phyloP scores from a whole-genome alignment of 2,888 invertebrate genomes.

The Reticulitermes lucifugus region DNA sequence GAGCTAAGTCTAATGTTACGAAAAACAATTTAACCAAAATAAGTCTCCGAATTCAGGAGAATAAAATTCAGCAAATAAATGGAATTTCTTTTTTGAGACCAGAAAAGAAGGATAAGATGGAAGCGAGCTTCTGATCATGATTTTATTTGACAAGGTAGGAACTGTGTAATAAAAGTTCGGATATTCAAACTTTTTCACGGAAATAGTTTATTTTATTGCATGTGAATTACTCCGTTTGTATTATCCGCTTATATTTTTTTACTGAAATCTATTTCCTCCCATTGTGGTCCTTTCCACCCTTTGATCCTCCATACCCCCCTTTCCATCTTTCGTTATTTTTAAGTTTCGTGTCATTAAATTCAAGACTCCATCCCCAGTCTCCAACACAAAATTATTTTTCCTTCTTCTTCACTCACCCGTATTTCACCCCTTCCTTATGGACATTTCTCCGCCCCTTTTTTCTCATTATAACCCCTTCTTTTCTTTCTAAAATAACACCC shows the following conservation, averaged over 20 bases:
- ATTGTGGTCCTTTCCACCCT: neutral
- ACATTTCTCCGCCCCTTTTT: conserved; percentile 24
- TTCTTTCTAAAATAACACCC: conserved; percentile 34
- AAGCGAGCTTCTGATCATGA: neutral
- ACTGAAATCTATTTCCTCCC: neutral
- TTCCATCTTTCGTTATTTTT: conserved; percentile 27
- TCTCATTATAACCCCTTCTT: conserved; percentile 20
- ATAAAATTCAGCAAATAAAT: neutral
- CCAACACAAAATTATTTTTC: conserved; percentile 32
- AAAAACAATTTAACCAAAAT: neutral
- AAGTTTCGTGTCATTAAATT: conserved; percentile 34
- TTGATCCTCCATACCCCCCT: conserved; percentile 1
- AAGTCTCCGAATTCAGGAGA: neutral
- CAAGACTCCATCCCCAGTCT: conserved; percentile 37
- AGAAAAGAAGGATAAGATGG: neutral
- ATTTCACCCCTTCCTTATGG: conserved; percentile 22
- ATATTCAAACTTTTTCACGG: conserved; percentile 6
- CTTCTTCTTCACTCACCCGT: conserved; percentile 10
- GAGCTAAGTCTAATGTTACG: neutral
- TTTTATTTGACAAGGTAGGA: neutral
- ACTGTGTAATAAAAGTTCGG: neutral
- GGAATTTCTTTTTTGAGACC: neutral
- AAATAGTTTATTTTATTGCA: conserved; percentile 37
- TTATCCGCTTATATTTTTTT: conserved; percentile 13
- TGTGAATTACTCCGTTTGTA: conserved; percentile 15